Evolutionary conservation across 2,797 vertebrate species (phyloP), one percentile per base, ranked within the genome.

Genomic region (Liparis tanakae): DNA sequence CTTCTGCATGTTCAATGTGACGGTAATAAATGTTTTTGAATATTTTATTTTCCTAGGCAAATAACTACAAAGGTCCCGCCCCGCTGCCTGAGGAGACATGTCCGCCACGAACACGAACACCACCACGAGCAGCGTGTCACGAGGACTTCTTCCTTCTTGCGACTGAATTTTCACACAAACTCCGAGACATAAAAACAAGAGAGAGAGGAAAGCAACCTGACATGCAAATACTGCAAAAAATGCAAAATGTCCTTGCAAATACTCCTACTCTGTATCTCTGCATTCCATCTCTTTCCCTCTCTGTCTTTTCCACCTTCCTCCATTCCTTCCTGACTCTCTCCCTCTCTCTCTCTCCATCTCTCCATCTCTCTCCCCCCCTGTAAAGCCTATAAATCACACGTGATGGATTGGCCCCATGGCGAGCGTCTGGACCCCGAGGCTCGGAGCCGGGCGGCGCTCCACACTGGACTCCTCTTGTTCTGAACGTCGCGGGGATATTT

Each of bases 371-470:
- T 13, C 5, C 67, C 54, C 43, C 61, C 36, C 51, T 37, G 54
- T 69, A 84, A 84, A 39, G 39, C 39, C 83, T 80, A 90, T 91
- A 88, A 92, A 92, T 92, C 90, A 90, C 75, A 65, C 44, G 74
- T 89, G 87, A 87, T 78, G 90, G 82, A 86, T 80, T 83, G 79
- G 79, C 69, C 88, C 90, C 86, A 36, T 18, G 76, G 85, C 90
- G 91, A 87, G 74, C 53, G 71, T 80, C 81, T 77, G 81, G 84
- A 85, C 84, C 85, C 25, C 25, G 10, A 73, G 54, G 72, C 77
- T 87, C 7, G 5, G 83, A 80, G 81, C 88, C 83, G 81, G 81
- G 82, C 76, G 81, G 80, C 85, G 81, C 87, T 76, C 71, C 70
- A 63, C 76, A 88, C 83, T 67, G 50, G 80, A 48, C 76, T 78